phyloP scores from a whole-genome alignment of 1,140 invertebrate genomes.

The Macrostomum lignano region DNA sequence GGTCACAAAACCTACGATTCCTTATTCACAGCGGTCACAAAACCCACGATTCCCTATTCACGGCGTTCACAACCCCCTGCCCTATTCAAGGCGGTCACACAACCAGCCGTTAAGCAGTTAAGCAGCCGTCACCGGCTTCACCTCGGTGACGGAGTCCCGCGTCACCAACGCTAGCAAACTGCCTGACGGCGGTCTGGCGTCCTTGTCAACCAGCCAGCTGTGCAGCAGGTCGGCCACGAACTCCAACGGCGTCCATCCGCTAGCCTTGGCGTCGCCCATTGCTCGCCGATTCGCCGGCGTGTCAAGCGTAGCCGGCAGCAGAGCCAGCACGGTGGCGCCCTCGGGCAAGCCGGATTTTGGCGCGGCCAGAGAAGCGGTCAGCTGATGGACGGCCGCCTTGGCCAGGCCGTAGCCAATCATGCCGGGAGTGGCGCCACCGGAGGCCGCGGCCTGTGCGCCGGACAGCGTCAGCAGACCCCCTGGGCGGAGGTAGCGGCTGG shows the following conservation, averaged over 20 bases:
- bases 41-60: too few species aligned
- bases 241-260: conserved; percentile 61
- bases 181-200: too few species aligned
- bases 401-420: conserved; percentile 45
- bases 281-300: conserved; percentile 88
- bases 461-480: conserved; percentile 68
- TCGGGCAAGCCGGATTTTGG: conserved; percentile 50
- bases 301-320: conserved; percentile 67
- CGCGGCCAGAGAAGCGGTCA: conserved; percentile 59
- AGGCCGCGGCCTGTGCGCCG: conserved; percentile 70
- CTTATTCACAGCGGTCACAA: too few species aligned
- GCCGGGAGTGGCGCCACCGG: conserved; percentile 43
- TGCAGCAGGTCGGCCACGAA: conserved; percentile 58
- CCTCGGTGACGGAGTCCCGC: too few species aligned
- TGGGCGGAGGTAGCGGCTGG: conserved; percentile 50
- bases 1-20: too few species aligned
- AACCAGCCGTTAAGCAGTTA: too few species aligned
- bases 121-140: too few species aligned
- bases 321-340: conserved; percentile 44
- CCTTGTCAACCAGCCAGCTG: too few species aligned
- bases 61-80: too few species aligned
- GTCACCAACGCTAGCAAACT: too few species aligned
- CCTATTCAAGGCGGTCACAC: too few species aligned
- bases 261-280: conserved; percentile 79
- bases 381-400: conserved; percentile 75